Conservation (phyloP, 2,797 vertebrate genomes). For the Harpagifer antarcticus region DNA sequence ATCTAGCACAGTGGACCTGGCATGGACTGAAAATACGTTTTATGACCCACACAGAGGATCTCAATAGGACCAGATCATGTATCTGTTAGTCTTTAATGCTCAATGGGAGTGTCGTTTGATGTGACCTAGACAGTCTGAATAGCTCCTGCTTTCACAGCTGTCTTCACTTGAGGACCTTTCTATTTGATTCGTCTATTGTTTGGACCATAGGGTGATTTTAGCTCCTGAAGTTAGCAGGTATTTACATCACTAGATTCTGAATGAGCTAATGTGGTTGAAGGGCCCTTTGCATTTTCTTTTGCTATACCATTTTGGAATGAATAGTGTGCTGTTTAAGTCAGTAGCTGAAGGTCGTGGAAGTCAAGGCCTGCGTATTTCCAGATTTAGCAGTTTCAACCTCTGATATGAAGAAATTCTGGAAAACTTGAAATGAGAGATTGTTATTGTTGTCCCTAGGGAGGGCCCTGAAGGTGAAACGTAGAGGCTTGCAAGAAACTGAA, state of each 20-base stretch:
- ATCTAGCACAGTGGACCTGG: constrained; percentile 11
- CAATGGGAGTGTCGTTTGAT: constrained; percentile 39
- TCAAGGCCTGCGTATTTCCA: constrained; percentile 1
- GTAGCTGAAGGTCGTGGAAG: constrained; percentile 27
- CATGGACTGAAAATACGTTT: constrained; percentile 30
- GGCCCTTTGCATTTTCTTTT: background rate
- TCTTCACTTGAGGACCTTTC: constrained; percentile 34
- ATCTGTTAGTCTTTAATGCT: constrained; percentile 46
- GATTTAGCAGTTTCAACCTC: constrained; percentile 6
- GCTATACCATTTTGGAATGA: background rate
- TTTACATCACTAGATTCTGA: constrained; percentile 15
- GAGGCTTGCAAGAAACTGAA: constrained; percentile 81
- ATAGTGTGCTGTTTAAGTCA: background rate
- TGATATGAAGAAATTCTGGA: constrained; percentile 51
- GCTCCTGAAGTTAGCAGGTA: background rate
- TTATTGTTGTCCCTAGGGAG: constrained; percentile 40
- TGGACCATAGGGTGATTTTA: constrained; percentile 18
- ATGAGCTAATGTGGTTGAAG: background rate
- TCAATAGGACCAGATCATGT: constrained; percentile 17
- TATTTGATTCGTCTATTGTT: constrained; percentile 35
- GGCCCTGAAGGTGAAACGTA: constrained; percentile 72
- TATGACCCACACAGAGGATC: constrained; percentile 8
- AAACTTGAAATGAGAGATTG: constrained; percentile 43
- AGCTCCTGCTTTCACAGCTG: constrained; percentile 32
- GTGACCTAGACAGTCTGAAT: constrained; percentile 24